Evolutionary conservation across 2,113 vertebrate species (phyloP), one percentile per base, ranked within the genome.

Genomic region (Dicentrarchus labrax): DNA sequence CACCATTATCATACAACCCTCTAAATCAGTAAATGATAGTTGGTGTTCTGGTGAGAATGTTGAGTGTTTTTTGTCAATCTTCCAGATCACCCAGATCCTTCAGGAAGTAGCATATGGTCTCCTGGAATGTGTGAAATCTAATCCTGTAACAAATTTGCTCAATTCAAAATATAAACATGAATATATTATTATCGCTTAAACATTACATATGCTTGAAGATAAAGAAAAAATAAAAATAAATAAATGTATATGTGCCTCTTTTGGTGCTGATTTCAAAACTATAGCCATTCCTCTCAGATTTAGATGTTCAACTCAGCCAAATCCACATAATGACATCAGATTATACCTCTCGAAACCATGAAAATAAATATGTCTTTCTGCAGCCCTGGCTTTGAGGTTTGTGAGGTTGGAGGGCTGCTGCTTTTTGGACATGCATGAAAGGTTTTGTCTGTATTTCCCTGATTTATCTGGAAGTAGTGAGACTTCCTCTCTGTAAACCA

Each of bases 341-440:
- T 92, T 93, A 92, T 89, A 90, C 76, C 86, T 89, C 79, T 82
- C 45, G 41, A 88, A 88, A 86, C 90, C 92, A 90, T 82, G 76
- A 90, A 92, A 91, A 93, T 92, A 92, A 92, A 92, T 90, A 80
- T 81, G 83, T 88, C 87, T 91, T 86, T 91, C 89, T 82, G 75
- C 87, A 90, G 90, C 79, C 72, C 69, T 68, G 84, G 77, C 80
- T 89, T 86, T 91, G 89, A 90, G 88, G 86, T 91, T 84, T 83
- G 80, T 84, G 86, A 80, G 66, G 87, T 85, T 90, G 72, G 76
- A 86, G 61, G 70, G 71, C 77, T 1, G 22, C 68, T 56, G 85
- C 73, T 73, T 85, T 64, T 85, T 93, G 90, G 84, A 88, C 24
- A 64, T 36, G 79, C 83, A 91, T 93, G 89, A 93, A 87, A 88